Evolutionary conservation across 2,888 invertebrate genomes (phyloP), one percentile per base, ranked within the genome.

Genomic region (Coenonympha arcania): DNA sequence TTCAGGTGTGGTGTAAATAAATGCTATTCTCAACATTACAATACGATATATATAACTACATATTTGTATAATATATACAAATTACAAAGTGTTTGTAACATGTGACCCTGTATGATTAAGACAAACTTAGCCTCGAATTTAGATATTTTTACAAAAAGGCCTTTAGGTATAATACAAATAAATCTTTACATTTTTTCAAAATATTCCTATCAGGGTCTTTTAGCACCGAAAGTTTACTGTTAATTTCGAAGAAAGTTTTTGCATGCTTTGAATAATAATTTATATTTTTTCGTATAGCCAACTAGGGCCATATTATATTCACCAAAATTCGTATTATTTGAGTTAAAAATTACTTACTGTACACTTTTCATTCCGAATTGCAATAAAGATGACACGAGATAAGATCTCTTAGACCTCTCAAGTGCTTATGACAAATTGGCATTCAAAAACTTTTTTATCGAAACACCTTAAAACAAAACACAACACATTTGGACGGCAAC

Each of bases 1-100:
- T 81, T 85, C 86, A 86, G 86, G 86, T 86, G 86, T 85, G 83
- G 71, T 75, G 68, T 66, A 68, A 69, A 73, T 80, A 82, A 79
- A 79, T 81, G 80, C 77, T 76, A 77, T 68, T 55, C 66, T 63
- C 57, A 56, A 58, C 55, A 55, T 58, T 62, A 68, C 54, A 60
- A 55, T 59, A 50, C 44, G 54, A 58, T 57, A 54, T 56, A 71
- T 66, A 73, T n/a, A n/a, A n/a, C n/a, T n/a, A 68, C 61, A n/a
- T 73, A 71, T 68, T 71, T 62, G 65, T 66, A 71, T 59, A 42
- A 68, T 64, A 65, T 67, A 66, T 73, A 76, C 74, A 77, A 67
- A 76, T 66, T 73, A 76, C 74, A 77, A 67, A 76, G 67, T 72
- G 62, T 66, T 68, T 66, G 69, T 64, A 73, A 71, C 65, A 69